Percentiles rank a stretch among this genome's conserved stretches.
These are phyloP conservation scores for Hirtodrosophila duncani DNA, from an alignment of 2,888 invertebrate species.

Conservation along the genomic window DNA sequence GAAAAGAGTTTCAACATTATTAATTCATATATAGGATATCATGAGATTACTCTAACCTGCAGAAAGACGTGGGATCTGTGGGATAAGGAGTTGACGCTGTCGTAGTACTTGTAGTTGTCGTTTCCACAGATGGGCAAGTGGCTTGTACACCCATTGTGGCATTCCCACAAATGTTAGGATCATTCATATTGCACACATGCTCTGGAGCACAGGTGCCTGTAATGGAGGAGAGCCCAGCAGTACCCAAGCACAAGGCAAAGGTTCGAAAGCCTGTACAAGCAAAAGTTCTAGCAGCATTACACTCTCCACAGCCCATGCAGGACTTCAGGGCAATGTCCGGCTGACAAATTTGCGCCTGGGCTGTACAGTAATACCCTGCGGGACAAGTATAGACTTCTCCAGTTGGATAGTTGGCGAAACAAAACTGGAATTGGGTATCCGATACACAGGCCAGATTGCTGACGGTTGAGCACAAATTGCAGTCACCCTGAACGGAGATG, in stretches of 20 bases:
- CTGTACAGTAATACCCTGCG: constrained; percentile 8
- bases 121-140: not conserved
- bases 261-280: constrained; percentile 14
- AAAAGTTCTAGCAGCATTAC: constrained; percentile 1
- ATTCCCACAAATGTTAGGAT: constrained; percentile 7
- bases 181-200: constrained; percentile 4
- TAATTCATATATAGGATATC: too few species aligned
- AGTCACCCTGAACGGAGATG: constrained; percentile 27
- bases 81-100: too few species aligned
- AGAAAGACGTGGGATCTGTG: too few species aligned
- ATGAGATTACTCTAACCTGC: too few species aligned
- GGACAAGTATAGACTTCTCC: constrained; percentile 7
- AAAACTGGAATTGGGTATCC: constrained; percentile 34
- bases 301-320: constrained; percentile 10
- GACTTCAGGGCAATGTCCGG: not conserved
- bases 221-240: not conserved
- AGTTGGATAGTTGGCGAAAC: constrained; percentile 8
- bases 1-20: too few species aligned
- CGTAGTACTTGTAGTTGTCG: constrained; percentile 9
- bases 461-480: constrained; percentile 29
- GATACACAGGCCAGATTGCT: constrained; percentile 37
- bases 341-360: not conserved
- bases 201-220: constrained; percentile 8
- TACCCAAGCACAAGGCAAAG: constrained; percentile 22
- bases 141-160: not conserved